Conservation (phyloP, 2,797 vertebrate genomes). For the Allenopithecus nigroviridis region DNA sequence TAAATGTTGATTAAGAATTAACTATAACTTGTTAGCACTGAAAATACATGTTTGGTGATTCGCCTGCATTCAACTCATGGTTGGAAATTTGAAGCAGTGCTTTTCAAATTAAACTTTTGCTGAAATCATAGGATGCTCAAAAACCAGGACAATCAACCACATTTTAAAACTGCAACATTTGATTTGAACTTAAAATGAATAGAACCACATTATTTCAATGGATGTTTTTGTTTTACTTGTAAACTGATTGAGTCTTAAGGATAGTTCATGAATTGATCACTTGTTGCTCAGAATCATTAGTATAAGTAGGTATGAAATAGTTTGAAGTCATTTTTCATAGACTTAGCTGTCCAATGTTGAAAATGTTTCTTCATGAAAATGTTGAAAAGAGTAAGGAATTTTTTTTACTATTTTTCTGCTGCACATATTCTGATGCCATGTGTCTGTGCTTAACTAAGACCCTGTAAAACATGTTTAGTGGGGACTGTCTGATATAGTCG, state of each 20-base stretch:
- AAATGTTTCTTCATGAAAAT: not conserved
- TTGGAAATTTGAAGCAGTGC: slow-evolving; percentile 23
- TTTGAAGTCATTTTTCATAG: slow-evolving; percentile 4
- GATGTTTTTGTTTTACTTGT: slow-evolving; percentile 30
- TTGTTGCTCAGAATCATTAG: not conserved
- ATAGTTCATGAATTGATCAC: not conserved
- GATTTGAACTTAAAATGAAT: slow-evolving; percentile 34
- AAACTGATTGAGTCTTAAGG: not conserved
- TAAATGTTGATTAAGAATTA: not conserved
- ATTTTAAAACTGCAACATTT: slow-evolving; percentile 51
- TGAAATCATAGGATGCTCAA: slow-evolving; percentile 30
- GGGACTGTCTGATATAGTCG: slow-evolving; percentile 16
- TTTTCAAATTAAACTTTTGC: slow-evolving; percentile 36
- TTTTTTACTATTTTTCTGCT: slow-evolving; percentile 64
- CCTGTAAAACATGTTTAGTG: slow-evolving; percentile 4
- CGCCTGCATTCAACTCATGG: not conserved
- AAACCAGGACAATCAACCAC: not conserved
- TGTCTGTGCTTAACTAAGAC: slow-evolving; percentile 15
- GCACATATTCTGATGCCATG: slow-evolving; percentile 74
- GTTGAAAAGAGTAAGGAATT: not conserved
- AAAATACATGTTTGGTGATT: not conserved
- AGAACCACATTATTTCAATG: not conserved
- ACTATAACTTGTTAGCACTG: not conserved
- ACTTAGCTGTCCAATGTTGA: slow-evolving; percentile 14
- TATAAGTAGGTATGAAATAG: slow-evolving; percentile 1